phyloP scores from a whole-genome alignment of 2,797 vertebrate genomes.

The Falco berigora region DNA sequence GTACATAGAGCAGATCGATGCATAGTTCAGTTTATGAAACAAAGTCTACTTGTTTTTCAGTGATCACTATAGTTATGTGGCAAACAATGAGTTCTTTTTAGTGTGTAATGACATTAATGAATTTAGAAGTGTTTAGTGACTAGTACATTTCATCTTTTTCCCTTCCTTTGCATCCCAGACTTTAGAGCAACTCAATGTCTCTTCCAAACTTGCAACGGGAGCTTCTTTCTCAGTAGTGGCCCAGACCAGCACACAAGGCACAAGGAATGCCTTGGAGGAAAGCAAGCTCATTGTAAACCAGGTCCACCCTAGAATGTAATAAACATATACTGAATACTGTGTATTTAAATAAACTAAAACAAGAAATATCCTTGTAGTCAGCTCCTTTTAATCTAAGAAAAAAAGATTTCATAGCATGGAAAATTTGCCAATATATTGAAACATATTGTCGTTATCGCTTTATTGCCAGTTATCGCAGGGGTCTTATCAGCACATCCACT shows the following conservation, averaged over 20 bases:
- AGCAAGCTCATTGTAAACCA: not conserved
- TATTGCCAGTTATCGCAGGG: not conserved
- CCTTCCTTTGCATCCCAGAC: not conserved
- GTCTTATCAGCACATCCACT: constrained; percentile 15
- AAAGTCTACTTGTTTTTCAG: not conserved
- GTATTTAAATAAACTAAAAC: not conserved
- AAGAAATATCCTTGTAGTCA: not conserved
- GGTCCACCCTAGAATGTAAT: not conserved
- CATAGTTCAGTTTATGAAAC: not conserved
- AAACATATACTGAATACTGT: not conserved
- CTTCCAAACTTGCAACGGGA: not conserved
- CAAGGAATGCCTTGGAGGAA: not conserved
- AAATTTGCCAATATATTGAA: constrained; percentile 12
- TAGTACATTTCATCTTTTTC: not conserved
- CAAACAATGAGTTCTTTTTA: not conserved
- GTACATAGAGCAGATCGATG: not conserved
- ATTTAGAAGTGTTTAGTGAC: not conserved
- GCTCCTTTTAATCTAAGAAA: not conserved
- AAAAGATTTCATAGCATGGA: not conserved
- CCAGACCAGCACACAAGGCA: not conserved
- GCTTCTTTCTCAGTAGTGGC: not conserved
- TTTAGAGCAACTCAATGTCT: not conserved
- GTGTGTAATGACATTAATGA: not conserved
- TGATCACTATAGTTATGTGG: not conserved
- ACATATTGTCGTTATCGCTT: not conserved